Conservation (phyloP, 2,113 vertebrate species). For the Pseudopipra pipra region DNA sequence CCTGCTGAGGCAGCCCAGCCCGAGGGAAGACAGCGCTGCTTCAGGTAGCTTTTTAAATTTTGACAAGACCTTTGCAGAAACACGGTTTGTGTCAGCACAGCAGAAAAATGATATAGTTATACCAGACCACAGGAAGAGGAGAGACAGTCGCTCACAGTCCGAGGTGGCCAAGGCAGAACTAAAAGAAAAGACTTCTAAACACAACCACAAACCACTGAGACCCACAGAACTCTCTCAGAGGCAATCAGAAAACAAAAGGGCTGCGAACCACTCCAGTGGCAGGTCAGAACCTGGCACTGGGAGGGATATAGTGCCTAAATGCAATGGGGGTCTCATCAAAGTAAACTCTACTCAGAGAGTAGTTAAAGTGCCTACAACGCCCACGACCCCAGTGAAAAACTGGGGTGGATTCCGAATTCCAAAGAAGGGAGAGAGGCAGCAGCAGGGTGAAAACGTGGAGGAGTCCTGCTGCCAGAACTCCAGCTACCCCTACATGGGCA, state of each 20-base stretch:
- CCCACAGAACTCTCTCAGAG: constrained; percentile 72
- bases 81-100: constrained; percentile 61
- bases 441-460: constrained; percentile 48
- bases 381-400: constrained; percentile 81
- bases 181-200: constrained; percentile 76
- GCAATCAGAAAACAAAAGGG: constrained; percentile 68
- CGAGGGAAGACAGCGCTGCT: not conserved
- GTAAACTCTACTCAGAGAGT: constrained; percentile 63
- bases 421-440: constrained; percentile 84
- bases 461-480: constrained; percentile 70
- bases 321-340: constrained; percentile 79
- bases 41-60: constrained; percentile 52
- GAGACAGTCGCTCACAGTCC: constrained; percentile 69
- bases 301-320: constrained; percentile 72
- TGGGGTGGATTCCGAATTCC: constrained; percentile 98
- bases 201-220: constrained; percentile 75
- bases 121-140: constrained; percentile 74
- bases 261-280: constrained; percentile 59
- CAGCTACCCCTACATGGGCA: constrained; percentile 62
- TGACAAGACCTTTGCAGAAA: constrained; percentile 66
- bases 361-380: constrained; percentile 76
- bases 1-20: constrained; percentile 31
- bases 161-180: constrained; percentile 68
- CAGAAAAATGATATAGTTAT: constrained; percentile 68
- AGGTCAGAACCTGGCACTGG: constrained; percentile 57